Base-by-base conservation (phyloP, 2,888 invertebrate genomes). In the Pseudococcus viburni region DNA sequence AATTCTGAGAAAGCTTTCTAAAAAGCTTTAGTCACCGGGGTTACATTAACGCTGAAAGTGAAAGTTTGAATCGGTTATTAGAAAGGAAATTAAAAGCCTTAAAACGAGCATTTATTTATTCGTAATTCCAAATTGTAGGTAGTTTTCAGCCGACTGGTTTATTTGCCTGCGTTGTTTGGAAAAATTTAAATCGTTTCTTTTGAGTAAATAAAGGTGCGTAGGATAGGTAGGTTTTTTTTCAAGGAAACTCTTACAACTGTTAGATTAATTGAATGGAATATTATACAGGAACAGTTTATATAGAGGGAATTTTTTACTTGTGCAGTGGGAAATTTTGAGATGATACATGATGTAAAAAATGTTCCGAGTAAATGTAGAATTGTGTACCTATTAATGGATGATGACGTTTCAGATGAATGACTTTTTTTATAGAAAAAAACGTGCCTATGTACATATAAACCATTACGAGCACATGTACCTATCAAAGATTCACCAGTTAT, bases 401-500 rank as follows among this genome's bases (percentile, higher is more conserved):
- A 19, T 22, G 68, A 33, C 68, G 68, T 73, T 26, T 26, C n/a
- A 33, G 26, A 73, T 33, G 68, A 73, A 73, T 73, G 68, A 73
- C 26, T 73, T 15, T 33, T 73, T 26, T 73, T 33, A 73, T 12
- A 73, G 12, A 33, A 73, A 22, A 73, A 26, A 22, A 73, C 26
- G 26, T 33, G 26, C 26, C 26, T 33, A 0, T 33, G 4, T 73
- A 33, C 17, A n/a, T 4, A n/a, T 2, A 5, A 12, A 17, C 19
- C 68, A 15, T 12, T 33, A 33, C 26, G 26, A 73, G 12, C 3
- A 33, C 26, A 33, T 33, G 26, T 33, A 33, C 26, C 26, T 33
- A 33, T 33, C 15, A 26, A 46, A 46, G 8, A 46, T 46, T 46
- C 46, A 46, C 46, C 26, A 3, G 26, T 33, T 33, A 2, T 33